Evolutionary conservation across 2,113 vertebrate species (phyloP).

Genomic region (Eulemur rufifrons): DNA sequence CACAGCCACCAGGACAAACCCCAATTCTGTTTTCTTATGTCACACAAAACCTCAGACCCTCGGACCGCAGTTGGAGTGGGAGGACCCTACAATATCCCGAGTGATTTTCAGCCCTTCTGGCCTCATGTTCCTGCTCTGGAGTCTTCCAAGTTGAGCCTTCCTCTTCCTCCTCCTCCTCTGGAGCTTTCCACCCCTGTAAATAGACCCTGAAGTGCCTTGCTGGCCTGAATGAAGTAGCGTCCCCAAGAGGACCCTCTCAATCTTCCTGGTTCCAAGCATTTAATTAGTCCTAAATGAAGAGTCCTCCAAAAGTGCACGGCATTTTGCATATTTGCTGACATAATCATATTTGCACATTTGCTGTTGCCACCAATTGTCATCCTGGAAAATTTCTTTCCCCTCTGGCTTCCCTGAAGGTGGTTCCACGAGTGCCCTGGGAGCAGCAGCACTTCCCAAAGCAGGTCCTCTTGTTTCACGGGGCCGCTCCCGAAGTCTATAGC

Average conservation of each 20-base stretch:
- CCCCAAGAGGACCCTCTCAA: not conserved
- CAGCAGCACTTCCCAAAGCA: not conserved
- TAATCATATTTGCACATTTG: conserved; percentile 8
- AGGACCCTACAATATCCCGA: not conserved
- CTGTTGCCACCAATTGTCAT: not conserved
- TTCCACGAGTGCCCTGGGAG: not conserved
- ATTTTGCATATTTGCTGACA: conserved; percentile 16
- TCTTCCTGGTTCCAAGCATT: conserved; percentile 19
- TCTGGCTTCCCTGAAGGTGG: not conserved
- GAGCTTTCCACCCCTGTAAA: not conserved
- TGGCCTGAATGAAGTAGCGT: not conserved
- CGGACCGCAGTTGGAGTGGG: not conserved
- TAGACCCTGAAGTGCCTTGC: conserved; percentile 5
- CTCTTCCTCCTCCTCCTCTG: not conserved
- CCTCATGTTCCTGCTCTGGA: not conserved
- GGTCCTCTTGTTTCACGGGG: not conserved
- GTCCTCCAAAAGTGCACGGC: not conserved
- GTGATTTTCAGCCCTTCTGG: not conserved
- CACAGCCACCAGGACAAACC: not conserved
- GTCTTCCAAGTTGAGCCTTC: not conserved
- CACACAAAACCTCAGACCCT: not conserved
- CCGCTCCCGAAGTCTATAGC: not conserved
- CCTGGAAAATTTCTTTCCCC: not conserved
- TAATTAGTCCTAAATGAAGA: conserved; percentile 57
- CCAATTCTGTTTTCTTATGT: not conserved